Percentiles rank a stretch among this genome's conserved stretches.
Conservation (phyloP, 1,140 invertebrate species). For the Bombus superbus region DNA sequence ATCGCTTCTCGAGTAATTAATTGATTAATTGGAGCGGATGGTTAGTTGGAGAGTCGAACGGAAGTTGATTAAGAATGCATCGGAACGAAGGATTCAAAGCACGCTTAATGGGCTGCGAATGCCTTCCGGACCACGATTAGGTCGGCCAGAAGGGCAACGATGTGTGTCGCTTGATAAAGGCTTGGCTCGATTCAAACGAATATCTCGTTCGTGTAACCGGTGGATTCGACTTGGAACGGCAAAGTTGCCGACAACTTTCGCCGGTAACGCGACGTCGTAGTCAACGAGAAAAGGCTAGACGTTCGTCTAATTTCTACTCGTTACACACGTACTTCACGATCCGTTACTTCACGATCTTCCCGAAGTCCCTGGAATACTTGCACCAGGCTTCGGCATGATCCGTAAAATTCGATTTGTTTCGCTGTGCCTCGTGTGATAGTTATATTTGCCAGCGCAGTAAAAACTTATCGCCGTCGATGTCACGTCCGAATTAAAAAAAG, state of each 20-base stretch:
- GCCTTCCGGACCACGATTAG: constrained; percentile 8
- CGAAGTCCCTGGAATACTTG: constrained; percentile 35
- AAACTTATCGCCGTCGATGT: not conserved
- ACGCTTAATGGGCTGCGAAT: constrained; percentile 37
- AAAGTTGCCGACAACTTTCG: too few relatives aligned
- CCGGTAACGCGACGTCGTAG: too few relatives aligned
- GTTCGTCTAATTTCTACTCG: not conserved
- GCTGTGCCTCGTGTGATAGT: not conserved
- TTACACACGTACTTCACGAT: too few relatives aligned
- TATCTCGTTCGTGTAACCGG: constrained; percentile 4
- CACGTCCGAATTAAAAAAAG: not conserved
- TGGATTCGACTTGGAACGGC: too few relatives aligned
- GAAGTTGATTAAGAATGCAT: constrained; percentile 40
- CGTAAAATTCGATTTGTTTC: constrained; percentile 24
- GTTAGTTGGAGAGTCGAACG: constrained; percentile 6
- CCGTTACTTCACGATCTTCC: not conserved
- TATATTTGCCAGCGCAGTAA: not conserved
- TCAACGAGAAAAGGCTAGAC: too few relatives aligned
- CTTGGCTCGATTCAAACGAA: not conserved
- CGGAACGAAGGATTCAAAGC: too few relatives aligned
- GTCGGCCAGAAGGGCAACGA: not conserved
- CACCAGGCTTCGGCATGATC: constrained; percentile 15
- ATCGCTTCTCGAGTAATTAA: not conserved
- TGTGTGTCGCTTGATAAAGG: constrained; percentile 23
- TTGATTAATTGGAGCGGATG: constrained; percentile 37